Conservation (phyloP, 2,797 vertebrate genomes). For the Rhabdophis nuchalis region DNA sequence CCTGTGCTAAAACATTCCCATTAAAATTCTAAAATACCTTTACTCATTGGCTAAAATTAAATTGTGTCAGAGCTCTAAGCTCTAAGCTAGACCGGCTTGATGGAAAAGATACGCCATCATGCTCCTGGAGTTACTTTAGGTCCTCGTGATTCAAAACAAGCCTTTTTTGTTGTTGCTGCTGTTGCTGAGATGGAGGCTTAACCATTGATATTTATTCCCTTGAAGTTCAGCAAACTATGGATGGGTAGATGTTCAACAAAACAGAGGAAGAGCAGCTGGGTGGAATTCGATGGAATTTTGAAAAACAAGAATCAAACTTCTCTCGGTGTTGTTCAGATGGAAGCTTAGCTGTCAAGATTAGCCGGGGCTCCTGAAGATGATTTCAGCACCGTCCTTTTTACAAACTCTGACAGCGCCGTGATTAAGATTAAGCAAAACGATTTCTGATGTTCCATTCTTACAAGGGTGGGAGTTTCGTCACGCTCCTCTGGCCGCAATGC, state of each 20-base stretch:
- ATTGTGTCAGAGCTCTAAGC: too few relatives aligned
- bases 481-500: background rate
- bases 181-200: background rate
- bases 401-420: slow-evolving; percentile 1
- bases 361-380: slow-evolving; percentile 31
- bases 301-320: background rate
- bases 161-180: background rate
- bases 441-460: slow-evolving; percentile 34
- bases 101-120: too few relatives aligned
- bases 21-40: too few relatives aligned
- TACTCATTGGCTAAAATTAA: too few relatives aligned
- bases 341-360: slow-evolving; percentile 13
- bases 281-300: background rate
- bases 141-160: background rate
- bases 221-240: slow-evolving; percentile 10
- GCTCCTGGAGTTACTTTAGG: background rate
- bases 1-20: too few relatives aligned
- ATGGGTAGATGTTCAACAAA: background rate
- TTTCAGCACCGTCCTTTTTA: slow-evolving; percentile 19
- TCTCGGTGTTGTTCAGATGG: background rate
- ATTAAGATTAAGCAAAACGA: slow-evolving; percentile 48
- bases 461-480: slow-evolving; percentile 21
- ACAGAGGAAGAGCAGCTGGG: slow-evolving; percentile 19
- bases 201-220: slow-evolving; percentile 17
- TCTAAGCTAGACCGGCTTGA: too few relatives aligned